phyloP scores from a whole-genome alignment of 1,140 invertebrate species.

The Hycleus cichorii region DNA sequence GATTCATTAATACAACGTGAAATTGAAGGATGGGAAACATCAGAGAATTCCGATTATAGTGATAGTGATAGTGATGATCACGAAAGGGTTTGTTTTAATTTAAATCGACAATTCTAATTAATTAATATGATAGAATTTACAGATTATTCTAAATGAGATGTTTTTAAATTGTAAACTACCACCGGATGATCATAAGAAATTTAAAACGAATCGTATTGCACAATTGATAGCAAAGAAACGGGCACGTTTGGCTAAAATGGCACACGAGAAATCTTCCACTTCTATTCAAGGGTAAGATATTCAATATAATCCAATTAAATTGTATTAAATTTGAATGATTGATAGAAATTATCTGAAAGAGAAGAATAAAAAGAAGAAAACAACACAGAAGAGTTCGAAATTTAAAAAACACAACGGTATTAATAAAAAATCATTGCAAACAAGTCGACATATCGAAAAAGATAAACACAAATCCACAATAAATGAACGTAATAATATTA shows the following conservation, averaged over 20 bases:
- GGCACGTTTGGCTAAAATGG: slow-evolving; percentile 35
- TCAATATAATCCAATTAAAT: neutral
- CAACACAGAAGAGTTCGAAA: slow-evolving; percentile 16
- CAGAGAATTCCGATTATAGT: slow-evolving; percentile 37
- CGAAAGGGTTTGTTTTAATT: slow-evolving; percentile 8
- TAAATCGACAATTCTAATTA: neutral
- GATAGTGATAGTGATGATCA: slow-evolving; percentile 44
- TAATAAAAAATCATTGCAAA: slow-evolving; percentile 13
- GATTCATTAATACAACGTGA: slow-evolving; percentile 87
- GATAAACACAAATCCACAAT: slow-evolving; percentile 14
- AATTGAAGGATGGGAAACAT: slow-evolving; percentile 63
- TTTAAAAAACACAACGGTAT: slow-evolving; percentile 16
- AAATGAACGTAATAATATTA: slow-evolving; percentile 6
- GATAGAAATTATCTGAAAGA: slow-evolving; percentile 17
- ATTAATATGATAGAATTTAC: slow-evolving; percentile 1
- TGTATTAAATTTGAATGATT: slow-evolving; percentile 1
- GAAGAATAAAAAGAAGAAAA: slow-evolving; percentile 17
- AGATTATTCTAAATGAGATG: slow-evolving; percentile 15
- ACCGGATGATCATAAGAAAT: slow-evolving; percentile 26
- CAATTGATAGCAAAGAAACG: slow-evolving; percentile 37
- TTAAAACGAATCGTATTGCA: slow-evolving; percentile 34
- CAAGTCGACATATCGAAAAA: slow-evolving; percentile 19
- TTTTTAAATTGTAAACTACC: slow-evolving; percentile 19
- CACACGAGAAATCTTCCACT: slow-evolving; percentile 33
- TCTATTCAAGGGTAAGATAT: slow-evolving; percentile 28